phyloP scores from a whole-genome alignment of 92 coral and sea anemone genomes.

The Desmophyllum pertusum region DNA sequence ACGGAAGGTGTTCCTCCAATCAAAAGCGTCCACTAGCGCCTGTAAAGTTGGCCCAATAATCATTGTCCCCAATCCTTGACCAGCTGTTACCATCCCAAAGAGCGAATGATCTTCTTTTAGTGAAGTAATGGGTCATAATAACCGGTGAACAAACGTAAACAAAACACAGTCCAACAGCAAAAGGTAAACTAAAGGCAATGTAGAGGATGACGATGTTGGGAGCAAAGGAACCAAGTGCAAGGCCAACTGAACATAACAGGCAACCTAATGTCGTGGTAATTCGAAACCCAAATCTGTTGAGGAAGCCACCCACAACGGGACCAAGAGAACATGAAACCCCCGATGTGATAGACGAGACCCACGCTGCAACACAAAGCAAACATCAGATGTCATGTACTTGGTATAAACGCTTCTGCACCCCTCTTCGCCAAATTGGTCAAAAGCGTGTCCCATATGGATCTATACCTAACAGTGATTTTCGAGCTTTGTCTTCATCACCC shows the following conservation, averaged over 20 bases:
- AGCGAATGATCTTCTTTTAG: slow-evolving; percentile 34
- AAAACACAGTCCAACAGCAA: slow-evolving; percentile 28
- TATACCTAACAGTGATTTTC: too few species aligned
- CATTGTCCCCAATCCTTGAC: slow-evolving; percentile 48
- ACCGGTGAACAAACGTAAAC: slow-evolving; percentile 13
- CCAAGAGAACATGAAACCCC: too few species aligned
- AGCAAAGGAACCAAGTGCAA: slow-evolving; percentile 9
- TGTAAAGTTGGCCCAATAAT: slow-evolving; percentile 43
- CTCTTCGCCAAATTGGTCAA: too few species aligned
- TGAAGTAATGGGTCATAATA: too few species aligned
- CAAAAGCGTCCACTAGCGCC: slow-evolving; percentile 29
- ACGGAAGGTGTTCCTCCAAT: slow-evolving; percentile 55
- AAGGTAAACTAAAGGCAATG: too few species aligned
- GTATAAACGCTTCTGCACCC: too few species aligned
- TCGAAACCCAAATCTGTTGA: slow-evolving; percentile 27
- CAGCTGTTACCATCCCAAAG: slow-evolving; percentile 39
- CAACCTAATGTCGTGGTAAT: background rate
- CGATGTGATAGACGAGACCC: too few species aligned
- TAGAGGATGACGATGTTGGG: slow-evolving; percentile 7
- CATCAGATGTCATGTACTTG: too few species aligned
- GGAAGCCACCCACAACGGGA: slow-evolving; percentile 24
- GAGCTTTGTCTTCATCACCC: too few species aligned
- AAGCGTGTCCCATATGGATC: too few species aligned
- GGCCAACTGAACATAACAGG: slow-evolving; percentile 3
- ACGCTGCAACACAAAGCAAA: too few species aligned